Evolutionary conservation across 2,113 vertebrate genomes (phyloP).

Genomic region (Azemiops feae): DNA sequence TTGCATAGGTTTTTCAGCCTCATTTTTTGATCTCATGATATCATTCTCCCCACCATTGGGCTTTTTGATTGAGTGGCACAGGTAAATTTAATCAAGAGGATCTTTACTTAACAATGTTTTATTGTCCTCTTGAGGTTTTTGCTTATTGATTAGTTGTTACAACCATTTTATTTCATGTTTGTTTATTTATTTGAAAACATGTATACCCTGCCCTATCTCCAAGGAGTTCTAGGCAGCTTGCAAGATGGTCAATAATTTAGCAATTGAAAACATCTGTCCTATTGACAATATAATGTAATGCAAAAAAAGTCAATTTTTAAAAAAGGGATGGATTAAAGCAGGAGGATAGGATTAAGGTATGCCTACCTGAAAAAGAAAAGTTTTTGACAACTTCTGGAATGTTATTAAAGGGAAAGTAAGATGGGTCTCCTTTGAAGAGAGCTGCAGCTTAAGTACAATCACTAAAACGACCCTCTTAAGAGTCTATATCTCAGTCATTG

Average conservation of each 20-base stretch:
- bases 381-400: not conserved
- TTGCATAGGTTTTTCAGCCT: not conserved
- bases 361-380: not conserved
- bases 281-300: not conserved
- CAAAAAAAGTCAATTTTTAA: not conserved
- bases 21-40: not conserved
- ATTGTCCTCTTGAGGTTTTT: not conserved
- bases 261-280: not conserved
- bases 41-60: not conserved
- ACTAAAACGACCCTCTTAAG: not conserved
- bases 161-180: not conserved
- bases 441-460: not conserved
- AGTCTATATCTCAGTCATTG: not conserved
- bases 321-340: not conserved
- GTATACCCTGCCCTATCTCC: not conserved
- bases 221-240: not conserved
- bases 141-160: not conserved
- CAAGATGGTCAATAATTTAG: not conserved
- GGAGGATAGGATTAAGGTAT: not conserved
- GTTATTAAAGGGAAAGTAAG: not conserved
- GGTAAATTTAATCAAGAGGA: not conserved
- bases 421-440: not conserved
- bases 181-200: not conserved
- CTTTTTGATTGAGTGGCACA: not conserved
- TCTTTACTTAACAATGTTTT: not conserved